A percentile compares a stretch with the other conserved stretches of the same genome.
These are phyloP conservation scores for Ceraclea dissimilis DNA, from an alignment of 2,888 invertebrate genomes.

Conservation along the genomic window DNA sequence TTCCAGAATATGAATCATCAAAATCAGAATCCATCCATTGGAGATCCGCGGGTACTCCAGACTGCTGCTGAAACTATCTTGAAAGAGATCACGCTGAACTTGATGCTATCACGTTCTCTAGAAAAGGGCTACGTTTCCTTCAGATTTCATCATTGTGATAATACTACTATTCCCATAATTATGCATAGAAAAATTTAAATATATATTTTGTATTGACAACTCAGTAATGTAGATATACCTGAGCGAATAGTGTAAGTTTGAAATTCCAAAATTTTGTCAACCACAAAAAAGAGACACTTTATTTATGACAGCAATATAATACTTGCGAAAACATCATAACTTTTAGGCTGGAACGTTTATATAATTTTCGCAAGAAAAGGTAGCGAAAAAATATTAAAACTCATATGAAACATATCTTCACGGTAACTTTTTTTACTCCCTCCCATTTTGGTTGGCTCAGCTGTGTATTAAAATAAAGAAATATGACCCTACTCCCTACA, in stretches of 20 bases:
- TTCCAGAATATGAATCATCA: no score
- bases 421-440: neutral
- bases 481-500: constrained; percentile 3
- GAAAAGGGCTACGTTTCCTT: no score
- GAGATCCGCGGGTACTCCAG: no score
- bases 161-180: neutral
- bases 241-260: no score
- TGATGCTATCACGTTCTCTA: no score
- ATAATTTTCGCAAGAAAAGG: neutral
- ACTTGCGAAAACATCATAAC: constrained; percentile 4
- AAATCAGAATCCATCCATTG: no score
- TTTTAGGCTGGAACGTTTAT: neutral
- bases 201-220: no score
- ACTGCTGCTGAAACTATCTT: no score
- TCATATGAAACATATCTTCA: neutral
- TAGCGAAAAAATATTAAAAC: neutral
- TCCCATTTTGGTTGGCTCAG: neutral
- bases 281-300: neutral
- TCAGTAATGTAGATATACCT: no score
- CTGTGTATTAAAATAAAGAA: neutral
- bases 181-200: no score
- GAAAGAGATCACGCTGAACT: no score
- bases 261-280: neutral
- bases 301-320: constrained; percentile 2
- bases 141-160: no score